phyloP scores from a whole-genome alignment of 2,888 invertebrate genomes.

The Tholera decimalis region DNA sequence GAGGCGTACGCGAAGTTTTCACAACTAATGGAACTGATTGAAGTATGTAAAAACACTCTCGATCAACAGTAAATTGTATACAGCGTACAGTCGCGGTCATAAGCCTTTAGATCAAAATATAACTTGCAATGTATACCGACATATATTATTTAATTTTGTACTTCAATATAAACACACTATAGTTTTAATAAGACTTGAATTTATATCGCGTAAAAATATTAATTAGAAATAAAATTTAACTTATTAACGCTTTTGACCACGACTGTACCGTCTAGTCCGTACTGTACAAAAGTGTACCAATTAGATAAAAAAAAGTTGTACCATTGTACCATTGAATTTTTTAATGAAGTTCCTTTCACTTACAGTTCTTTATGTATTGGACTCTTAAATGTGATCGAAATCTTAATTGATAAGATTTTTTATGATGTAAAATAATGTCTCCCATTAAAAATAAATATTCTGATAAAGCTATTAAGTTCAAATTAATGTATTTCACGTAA shows the following conservation, averaged over 20 bases:
- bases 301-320: constrained; percentile 65
- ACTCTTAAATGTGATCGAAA: constrained; percentile 44
- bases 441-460: constrained; percentile 8
- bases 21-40: constrained; percentile 79
- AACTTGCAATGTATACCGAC: constrained; percentile 37
- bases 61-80: constrained; percentile 45
- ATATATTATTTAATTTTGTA: constrained; percentile 38
- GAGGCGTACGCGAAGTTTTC: constrained; percentile 84
- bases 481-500: constrained; percentile 10
- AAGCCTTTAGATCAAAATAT: constrained; percentile 52
- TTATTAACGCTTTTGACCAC: constrained; percentile 68
- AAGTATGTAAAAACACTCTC: constrained; percentile 74
- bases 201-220: constrained; percentile 18
- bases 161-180: constrained; percentile 21
- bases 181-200: constrained; percentile 42
- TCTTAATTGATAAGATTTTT: constrained; percentile 30
- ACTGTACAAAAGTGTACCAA: constrained; percentile 76
- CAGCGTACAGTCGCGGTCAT: constrained; percentile 71
- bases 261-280: constrained; percentile 77
- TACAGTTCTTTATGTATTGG: constrained; percentile 9
- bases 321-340: constrained; percentile 62
- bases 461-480: constrained; percentile 20
- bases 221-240: constrained; percentile 3
- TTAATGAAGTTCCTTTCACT: constrained; percentile 75
- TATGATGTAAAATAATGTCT: constrained; percentile 24